A percentile compares a stretch with the other conserved stretches of the same genome.
phyloP scores from a whole-genome alignment of 2,888 invertebrate genomes.

The Drosophila kanekoi region DNA sequence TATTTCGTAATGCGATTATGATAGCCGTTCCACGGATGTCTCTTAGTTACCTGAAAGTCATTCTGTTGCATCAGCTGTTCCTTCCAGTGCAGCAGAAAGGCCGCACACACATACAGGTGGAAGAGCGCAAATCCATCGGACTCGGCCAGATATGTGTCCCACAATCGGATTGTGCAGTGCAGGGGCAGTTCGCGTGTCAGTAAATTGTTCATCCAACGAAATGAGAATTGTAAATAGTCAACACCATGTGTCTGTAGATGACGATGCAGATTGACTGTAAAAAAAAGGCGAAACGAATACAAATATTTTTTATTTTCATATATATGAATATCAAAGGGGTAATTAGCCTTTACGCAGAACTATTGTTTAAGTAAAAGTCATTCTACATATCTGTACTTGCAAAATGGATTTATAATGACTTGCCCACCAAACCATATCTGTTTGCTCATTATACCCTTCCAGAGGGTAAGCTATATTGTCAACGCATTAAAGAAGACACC shows the following conservation, averaged over 20 bases:
- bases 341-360: slow-evolving; percentile 5
- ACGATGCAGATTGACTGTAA: slow-evolving; percentile 91
- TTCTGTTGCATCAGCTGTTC: slow-evolving; percentile 94
- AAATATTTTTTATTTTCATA: neutral
- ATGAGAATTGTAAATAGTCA: slow-evolving; percentile 99
- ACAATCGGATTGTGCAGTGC: slow-evolving; percentile 97
- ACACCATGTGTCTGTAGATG: slow-evolving; percentile 97
- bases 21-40: no score
- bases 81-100: slow-evolving; percentile 97
- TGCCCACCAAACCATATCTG: no score
- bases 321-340: neutral
- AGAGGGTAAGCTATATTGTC: no score
- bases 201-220: slow-evolving; percentile 99
- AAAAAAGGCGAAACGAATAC: neutral
- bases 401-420: no score
- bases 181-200: slow-evolving; percentile 98
- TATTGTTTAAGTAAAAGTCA: neutral
- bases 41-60: slow-evolving; percentile 94
- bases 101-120: slow-evolving; percentile 99
- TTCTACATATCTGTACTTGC: neutral
- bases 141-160: slow-evolving; percentile 99
- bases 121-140: slow-evolving; percentile 98
- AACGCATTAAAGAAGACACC: no score
- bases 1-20: neutral
- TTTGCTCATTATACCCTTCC: no score